phyloP scores from a whole-genome alignment of 2,113 vertebrate species.

The Syrmaticus mikado region DNA sequence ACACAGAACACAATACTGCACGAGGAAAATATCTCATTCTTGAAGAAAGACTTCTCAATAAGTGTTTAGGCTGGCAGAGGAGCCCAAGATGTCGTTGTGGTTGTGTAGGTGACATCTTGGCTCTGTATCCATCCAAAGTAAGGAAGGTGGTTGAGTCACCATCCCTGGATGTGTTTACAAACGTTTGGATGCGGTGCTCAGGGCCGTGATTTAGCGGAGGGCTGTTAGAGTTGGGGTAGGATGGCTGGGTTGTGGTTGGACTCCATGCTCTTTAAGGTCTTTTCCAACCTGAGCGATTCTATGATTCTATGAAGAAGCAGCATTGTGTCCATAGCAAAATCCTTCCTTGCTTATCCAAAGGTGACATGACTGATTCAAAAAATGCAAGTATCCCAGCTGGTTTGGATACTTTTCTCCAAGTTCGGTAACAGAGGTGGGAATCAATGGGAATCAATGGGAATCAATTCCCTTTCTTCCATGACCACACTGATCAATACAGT shows the following conservation, averaged over 20 bases:
- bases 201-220: no score
- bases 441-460: not conserved
- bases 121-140: rapidly evolving
- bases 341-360: not conserved
- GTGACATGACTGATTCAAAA: not conserved
- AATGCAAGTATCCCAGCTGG: rapidly evolving
- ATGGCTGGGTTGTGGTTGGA: no score
- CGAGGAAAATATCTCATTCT: not conserved
- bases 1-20: rapidly evolving
- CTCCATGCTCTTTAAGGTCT: no score
- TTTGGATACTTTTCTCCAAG: not conserved
- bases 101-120: not conserved
- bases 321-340: not conserved
- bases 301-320: not conserved
- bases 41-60: not conserved
- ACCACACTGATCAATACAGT: rapidly evolving
- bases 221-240: no score
- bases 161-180: no score
- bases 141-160: not conserved
- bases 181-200: no score
- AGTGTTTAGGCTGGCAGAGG: not conserved
- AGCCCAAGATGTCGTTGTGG: not conserved
- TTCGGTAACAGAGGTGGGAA: not conserved
- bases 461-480: not conserved
- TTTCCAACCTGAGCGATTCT: no score